Evolutionary conservation across 1,140 invertebrate species (phyloP).

Genomic region (Brachionus koreanus): DNA sequence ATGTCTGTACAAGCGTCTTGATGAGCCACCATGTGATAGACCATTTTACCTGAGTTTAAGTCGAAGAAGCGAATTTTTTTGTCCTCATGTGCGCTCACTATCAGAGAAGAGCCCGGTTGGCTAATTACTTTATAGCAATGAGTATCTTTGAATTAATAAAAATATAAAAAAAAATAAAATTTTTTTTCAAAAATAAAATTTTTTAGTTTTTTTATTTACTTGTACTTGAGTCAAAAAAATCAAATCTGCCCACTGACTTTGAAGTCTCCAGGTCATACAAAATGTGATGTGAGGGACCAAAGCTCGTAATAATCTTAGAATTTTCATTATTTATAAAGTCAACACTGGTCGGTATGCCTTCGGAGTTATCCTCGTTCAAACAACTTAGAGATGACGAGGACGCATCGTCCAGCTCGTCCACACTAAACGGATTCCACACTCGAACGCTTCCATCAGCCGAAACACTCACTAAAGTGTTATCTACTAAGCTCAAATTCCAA

Average conservation of each 20-base stretch:
- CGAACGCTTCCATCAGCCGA: conserved; percentile 89
- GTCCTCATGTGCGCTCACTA: conserved; percentile 95
- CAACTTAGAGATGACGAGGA: conserved; percentile 63
- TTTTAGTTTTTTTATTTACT: conserved; percentile 47
- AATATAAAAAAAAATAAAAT: background rate
- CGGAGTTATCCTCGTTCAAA: conserved; percentile 69
- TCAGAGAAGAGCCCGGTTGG: conserved; percentile 59
- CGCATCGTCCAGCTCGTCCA: conserved; percentile 46
- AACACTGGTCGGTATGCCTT: conserved; percentile 82
- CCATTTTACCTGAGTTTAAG: conserved; percentile 80
- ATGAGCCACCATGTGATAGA: conserved; percentile 97
- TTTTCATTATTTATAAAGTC: conserved; percentile 90
- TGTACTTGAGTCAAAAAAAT: conserved; percentile 79
- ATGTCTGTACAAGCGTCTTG: conserved; percentile 94
- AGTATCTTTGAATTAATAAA: background rate
- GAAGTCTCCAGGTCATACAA: conserved; percentile 65
- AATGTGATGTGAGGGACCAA: conserved; percentile 77
- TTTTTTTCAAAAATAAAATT: conserved; percentile 1
- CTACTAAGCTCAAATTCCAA: conserved; percentile 81
- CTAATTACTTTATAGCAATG: conserved; percentile 27
- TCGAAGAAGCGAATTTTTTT: conserved; percentile 97
- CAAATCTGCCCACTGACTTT: conserved; percentile 61
- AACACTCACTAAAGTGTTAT: conserved; percentile 78
- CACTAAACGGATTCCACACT: conserved; percentile 74
- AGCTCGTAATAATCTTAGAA: conserved; percentile 84